Conservation (phyloP, 1,140 invertebrate genomes). For the Heliconius hewitsoni region DNA sequence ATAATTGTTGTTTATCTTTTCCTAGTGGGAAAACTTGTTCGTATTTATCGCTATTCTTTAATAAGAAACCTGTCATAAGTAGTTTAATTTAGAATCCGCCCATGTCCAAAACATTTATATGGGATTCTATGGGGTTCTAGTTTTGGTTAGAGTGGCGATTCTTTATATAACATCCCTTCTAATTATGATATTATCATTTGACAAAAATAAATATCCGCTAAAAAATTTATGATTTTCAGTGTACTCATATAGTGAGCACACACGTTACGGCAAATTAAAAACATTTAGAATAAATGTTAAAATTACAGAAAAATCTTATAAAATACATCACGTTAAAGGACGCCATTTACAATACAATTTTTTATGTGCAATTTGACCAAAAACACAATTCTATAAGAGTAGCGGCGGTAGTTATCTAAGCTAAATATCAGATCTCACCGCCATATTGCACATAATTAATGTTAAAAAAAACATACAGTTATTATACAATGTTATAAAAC, state of each 20-base stretch:
- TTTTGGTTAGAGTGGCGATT: too few relatives aligned
- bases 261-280: not conserved
- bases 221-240: not conserved
- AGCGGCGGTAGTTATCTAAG: not conserved
- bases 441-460: slow-evolving; percentile 2
- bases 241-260: not conserved
- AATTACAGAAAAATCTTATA: slow-evolving; percentile 7
- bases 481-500: not conserved
- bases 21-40: too few relatives aligned
- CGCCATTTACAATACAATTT: not conserved
- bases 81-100: too few relatives aligned
- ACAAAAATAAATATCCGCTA: not conserved
- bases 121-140: too few relatives aligned
- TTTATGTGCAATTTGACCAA: slow-evolving; percentile 23
- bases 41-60: too few relatives aligned
- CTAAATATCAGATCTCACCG: not conserved
- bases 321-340: slow-evolving; percentile 7
- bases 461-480: not conserved
- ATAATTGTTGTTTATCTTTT: too few relatives aligned
- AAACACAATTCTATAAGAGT: not conserved
- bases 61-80: too few relatives aligned
- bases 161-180: too few relatives aligned
- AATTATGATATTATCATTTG: not conserved
- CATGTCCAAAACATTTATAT: too few relatives aligned
- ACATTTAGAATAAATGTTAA: not conserved